Evolutionary conservation across 2,888 invertebrate genomes (phyloP).

Genomic region (Phyllotreta striolata): DNA sequence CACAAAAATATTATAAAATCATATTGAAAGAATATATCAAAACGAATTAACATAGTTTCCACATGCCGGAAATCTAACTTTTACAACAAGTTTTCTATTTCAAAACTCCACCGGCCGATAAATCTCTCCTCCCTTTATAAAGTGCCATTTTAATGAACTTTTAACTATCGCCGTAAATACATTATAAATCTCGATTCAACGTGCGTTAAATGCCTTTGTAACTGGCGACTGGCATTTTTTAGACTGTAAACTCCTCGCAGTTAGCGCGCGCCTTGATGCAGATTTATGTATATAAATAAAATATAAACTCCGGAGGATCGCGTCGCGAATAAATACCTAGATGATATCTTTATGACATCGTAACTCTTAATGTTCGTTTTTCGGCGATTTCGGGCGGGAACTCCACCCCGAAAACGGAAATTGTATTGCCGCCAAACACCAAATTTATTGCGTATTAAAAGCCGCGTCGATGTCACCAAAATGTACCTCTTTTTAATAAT

Average conservation of each 20-base stretch:
- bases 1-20: no score
- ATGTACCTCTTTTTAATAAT: no score
- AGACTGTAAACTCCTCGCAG: conserved; percentile 3
- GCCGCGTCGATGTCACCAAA: not conserved
- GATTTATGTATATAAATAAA: conserved; percentile 17
- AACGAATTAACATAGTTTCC: no score
- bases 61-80: no score
- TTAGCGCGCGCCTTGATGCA: not conserved
- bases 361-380: conserved; percentile 16
- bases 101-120: not conserved
- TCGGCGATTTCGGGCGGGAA: not conserved
- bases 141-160: conserved; percentile 17
- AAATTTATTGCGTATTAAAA: conserved; percentile 11
- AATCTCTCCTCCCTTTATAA: conserved; percentile 3
- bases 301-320: not conserved
- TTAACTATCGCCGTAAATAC: conserved; percentile 5
- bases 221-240: conserved; percentile 8
- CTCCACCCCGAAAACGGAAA: conserved; percentile 6
- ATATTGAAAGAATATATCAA: no score
- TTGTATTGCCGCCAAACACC: conserved; percentile 14
- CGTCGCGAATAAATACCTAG: conserved; percentile 13
- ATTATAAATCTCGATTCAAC: conserved; percentile 11
- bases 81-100: no score
- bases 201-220: conserved; percentile 13
- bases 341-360: conserved; percentile 15